Evolutionary conservation across 2,797 vertebrate genomes (phyloP).

Genomic region (Adelosebastes latens): DNA sequence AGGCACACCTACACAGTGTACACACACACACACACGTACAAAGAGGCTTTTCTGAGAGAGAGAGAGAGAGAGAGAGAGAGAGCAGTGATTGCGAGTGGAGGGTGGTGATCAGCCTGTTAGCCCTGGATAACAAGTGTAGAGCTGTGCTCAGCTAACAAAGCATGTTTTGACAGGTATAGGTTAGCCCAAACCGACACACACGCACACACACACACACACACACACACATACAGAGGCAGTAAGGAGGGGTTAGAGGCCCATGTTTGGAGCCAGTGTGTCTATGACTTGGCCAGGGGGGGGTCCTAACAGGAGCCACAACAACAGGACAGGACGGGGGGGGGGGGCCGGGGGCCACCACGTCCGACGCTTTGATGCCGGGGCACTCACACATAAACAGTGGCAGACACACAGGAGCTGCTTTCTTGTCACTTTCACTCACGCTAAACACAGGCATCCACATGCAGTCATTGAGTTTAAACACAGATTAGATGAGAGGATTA

Average conservation of each 20-base stretch:
- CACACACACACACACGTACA: conserved; percentile 32
- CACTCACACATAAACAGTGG: conserved; percentile 49
- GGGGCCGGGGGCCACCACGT: conserved; percentile 44
- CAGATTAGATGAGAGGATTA: conserved; percentile 42
- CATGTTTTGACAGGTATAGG: conserved; percentile 81
- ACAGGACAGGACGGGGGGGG: conserved; percentile 32
- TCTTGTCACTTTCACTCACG: conserved; percentile 54
- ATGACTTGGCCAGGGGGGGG: conserved; percentile 69
- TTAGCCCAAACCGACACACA: conserved; percentile 49
- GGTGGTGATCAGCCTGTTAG: conserved; percentile 71
- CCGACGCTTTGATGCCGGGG: conserved; percentile 68
- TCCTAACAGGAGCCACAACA: conserved; percentile 77
- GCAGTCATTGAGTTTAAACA: conserved; percentile 5
- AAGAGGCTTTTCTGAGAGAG: conserved; percentile 46
- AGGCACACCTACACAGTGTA: conserved; percentile 34
- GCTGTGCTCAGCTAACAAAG: conserved; percentile 65
- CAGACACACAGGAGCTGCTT: conserved; percentile 41
- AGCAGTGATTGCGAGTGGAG: conserved; percentile 53
- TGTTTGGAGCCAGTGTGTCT: conserved; percentile 83
- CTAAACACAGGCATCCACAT: conserved; percentile 11
- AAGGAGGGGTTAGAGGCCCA: conserved; percentile 68
- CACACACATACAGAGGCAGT: conserved; percentile 46
- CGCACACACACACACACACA: conserved; percentile 39
- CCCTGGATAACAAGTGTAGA: conserved; percentile 64
- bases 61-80: conserved; percentile 24